phyloP scores from a whole-genome alignment of 2,797 vertebrate species.

The Holocentrus rufus region DNA sequence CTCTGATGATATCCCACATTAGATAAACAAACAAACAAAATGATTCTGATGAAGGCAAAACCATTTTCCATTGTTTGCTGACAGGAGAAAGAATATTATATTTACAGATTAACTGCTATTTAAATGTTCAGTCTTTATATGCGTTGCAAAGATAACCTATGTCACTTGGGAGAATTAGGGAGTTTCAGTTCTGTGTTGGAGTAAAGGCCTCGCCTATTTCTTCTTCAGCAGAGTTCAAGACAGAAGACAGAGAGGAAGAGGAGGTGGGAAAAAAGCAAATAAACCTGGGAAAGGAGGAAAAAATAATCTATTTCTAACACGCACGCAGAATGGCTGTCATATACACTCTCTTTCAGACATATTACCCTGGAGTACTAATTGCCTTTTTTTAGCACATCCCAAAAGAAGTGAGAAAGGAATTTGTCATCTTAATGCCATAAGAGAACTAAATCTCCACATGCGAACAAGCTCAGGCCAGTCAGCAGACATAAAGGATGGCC shows the following conservation, averaged over 20 bases:
- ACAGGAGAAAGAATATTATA: not conserved
- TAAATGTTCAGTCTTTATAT: not conserved
- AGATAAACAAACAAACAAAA: not conserved
- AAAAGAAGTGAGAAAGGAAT: conserved; percentile 46
- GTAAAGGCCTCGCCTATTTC: not conserved
- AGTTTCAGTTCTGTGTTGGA: not conserved
- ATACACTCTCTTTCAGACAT: conserved; percentile 4
- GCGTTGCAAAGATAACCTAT: not conserved
- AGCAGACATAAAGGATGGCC: conserved; percentile 31
- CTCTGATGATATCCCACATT: not conserved
- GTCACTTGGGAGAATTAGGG: not conserved
- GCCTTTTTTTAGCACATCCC: conserved; percentile 55
- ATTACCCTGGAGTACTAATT: conserved; percentile 46
- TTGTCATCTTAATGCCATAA: conserved; percentile 60
- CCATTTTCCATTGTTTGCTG: not conserved
- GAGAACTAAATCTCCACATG: conserved; percentile 49
- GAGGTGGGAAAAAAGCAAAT: no score
- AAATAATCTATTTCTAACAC: conserved; percentile 1
- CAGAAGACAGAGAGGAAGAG: not conserved
- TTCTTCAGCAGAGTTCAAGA: not conserved
- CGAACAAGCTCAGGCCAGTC: conserved; percentile 40
- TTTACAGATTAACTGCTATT: not conserved
- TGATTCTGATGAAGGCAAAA: not conserved
- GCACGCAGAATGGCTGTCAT: not conserved
- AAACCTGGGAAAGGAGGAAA: not conserved